Evolutionary conservation across 2,797 vertebrate genomes (phyloP), one percentile per base, ranked within the genome.

Genomic region (Fringilla coelebs): DNA sequence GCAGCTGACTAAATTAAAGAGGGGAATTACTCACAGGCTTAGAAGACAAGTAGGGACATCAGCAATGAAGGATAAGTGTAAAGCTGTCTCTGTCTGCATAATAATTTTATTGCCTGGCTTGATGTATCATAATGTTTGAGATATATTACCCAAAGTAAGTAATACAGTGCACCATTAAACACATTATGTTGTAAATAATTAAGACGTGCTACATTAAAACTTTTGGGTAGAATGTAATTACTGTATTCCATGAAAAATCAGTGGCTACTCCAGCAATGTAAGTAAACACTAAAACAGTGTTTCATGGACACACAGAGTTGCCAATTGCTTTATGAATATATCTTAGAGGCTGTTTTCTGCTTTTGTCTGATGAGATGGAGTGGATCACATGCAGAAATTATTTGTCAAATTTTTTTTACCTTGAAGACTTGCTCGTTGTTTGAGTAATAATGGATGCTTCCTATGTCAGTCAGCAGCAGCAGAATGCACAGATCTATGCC

Each of bases 101-200:
- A 77, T 83, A 89, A 90, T 94, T 90, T 90, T 96, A 88, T 92
- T 91, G 83, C 58, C 55, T 88, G 51, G 36, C 80, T 96, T 96
- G 57, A 89, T 89, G 48, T 90, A 89, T 93, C 74, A 48, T 91
- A 90, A 80, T 2, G 14, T 58, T 83, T 55, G 46, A 96, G 78
- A 89, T 95, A n/a, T 41, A 96, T 94, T 92, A 55, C 68, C 31
- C 72, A 46, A 82, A 71, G 49, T 88, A 94, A 91, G 83, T 90
- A 93, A 75, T 79, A 71, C 34, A 68, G 62, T 31, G 68, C 75
- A 75, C 58, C 84, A 90, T 94, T 90, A 80, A 95, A 54, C 75
- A 83, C 46, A 77, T 92, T 89, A 95, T 82, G 46, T 49, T 94
- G 68, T 92, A 96, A 96, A 94, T 94, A 93, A 95, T 96, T 95